Evolutionary conservation across 2,888 invertebrate genomes (phyloP).

Genomic region (Lapara coniferarum): DNA sequence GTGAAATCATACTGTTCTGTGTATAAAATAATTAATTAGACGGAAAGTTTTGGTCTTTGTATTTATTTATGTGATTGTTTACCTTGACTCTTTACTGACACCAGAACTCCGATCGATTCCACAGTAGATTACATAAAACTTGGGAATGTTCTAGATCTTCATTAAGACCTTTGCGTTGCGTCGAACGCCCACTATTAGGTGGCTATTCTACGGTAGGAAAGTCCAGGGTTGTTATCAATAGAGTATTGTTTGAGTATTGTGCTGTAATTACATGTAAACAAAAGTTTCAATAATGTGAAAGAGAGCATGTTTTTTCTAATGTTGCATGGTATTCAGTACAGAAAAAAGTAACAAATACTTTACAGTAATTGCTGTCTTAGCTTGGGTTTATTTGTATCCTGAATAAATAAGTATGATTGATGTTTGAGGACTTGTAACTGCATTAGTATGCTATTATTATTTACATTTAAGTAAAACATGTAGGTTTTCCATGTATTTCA

Average conservation of each 20-base stretch:
- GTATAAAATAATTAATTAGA: neutral
- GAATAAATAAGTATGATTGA: neutral
- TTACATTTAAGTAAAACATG: neutral
- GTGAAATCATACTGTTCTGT: conserved; percentile 6
- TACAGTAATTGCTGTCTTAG: neutral
- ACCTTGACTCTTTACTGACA: neutral
- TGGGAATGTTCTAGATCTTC: conserved; percentile 69
- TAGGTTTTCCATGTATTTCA: too few relatives aligned
- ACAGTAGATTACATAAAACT: conserved; percentile 25
- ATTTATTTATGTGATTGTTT: neutral
- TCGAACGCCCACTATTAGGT: neutral
- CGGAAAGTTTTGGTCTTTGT: too few relatives aligned
- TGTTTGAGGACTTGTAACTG: neutral
- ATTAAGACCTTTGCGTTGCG: conserved; percentile 36
- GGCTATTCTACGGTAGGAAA: neutral
- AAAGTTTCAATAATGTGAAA: neutral
- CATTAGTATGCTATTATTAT: neutral
- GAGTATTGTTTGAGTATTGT: too few relatives aligned
- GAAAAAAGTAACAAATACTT: neutral
- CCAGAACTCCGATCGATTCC: neutral
- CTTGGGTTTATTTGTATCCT: neutral
- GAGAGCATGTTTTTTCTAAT: neutral
- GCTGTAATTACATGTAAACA: neutral
- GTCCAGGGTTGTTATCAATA: too few relatives aligned
- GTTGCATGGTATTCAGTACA: neutral